phyloP scores from a whole-genome alignment of 2,113 vertebrate species.

The Rhinogobius similis region DNA sequence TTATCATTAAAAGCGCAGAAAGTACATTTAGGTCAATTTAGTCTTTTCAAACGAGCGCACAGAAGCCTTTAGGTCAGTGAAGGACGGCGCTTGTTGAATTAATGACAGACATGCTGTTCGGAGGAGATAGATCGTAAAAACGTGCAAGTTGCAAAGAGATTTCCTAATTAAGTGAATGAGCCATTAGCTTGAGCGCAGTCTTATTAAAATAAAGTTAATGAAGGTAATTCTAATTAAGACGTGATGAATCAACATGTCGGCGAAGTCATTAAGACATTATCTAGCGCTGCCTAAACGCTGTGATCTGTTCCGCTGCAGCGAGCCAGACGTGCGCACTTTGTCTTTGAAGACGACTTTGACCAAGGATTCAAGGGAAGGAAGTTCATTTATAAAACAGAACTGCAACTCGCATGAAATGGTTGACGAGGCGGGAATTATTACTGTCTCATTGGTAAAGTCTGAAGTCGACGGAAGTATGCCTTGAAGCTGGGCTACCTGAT shows the following conservation, averaged over 20 bases:
- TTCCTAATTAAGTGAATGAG: constrained; percentile 62
- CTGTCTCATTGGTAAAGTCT: not conserved
- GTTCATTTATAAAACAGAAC: constrained; percentile 7
- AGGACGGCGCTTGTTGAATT: constrained; percentile 63
- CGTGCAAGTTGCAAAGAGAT: constrained; percentile 37
- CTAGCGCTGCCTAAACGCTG: constrained; percentile 32
- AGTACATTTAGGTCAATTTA: not conserved
- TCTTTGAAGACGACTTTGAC: constrained; percentile 40
- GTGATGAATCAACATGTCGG: constrained; percentile 65
- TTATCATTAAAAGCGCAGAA: not conserved
- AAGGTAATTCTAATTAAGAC: constrained; percentile 70
- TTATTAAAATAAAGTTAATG: constrained; percentile 77
- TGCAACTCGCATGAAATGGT: not conserved
- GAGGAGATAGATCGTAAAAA: constrained; percentile 39
- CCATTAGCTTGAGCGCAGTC: constrained; percentile 54
- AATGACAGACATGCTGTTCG: constrained; percentile 49
- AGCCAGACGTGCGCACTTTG: constrained; percentile 41
- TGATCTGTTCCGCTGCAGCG: constrained; percentile 41
- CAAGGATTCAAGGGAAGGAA: constrained; percentile 14
- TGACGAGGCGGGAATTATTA: not conserved
- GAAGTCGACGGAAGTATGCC: not conserved
- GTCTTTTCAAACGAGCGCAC: not conserved
- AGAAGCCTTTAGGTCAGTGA: constrained; percentile 43
- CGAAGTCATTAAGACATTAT: constrained; percentile 53
- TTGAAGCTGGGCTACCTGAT: too few relatives aligned